Percentiles rank a stretch among this genome's conserved stretches.
These are phyloP conservation scores for Trogon melanurus DNA, from an alignment of 2,113 vertebrate genomes.

Conservation along the genomic window DNA sequence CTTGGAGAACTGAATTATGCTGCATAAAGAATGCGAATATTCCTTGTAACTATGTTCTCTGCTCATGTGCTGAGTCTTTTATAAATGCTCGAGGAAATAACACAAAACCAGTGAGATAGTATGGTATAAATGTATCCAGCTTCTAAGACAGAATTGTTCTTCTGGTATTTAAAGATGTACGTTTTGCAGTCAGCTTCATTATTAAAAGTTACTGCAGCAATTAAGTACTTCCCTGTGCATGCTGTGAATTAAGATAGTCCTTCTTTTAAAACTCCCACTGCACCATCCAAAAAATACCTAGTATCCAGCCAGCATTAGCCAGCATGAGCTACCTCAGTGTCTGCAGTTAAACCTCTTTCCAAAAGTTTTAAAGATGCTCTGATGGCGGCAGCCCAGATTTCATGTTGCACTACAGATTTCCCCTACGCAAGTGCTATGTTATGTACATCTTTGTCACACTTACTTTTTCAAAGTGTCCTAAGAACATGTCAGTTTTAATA, in stretches of 20 bases:
- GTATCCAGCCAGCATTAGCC: not conserved
- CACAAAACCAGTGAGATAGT: not conserved
- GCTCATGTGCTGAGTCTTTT: constrained; percentile 7
- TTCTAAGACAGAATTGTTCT: not conserved
- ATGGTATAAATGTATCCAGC: not conserved
- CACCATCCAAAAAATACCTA: not conserved
- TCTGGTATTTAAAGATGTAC: not conserved
- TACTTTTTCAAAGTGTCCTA: not conserved
- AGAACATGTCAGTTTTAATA: not conserved
- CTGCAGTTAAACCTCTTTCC: not conserved
- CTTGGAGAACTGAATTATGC: constrained; percentile 26
- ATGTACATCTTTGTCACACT: not conserved
- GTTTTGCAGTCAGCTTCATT: not conserved
- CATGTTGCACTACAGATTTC: not conserved
- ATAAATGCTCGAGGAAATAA: constrained; percentile 21
- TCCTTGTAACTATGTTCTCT: not conserved
- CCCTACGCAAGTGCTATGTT: not conserved
- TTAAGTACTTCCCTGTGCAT: not conserved
- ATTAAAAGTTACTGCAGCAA: not conserved
- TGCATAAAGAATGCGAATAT: constrained; percentile 16
- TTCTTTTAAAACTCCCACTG: not conserved
- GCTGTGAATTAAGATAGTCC: not conserved
- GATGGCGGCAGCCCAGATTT: not conserved
- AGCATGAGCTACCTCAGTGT: not conserved
- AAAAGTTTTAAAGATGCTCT: not conserved